Evolutionary conservation across 2,113 vertebrate genomes (phyloP).

Genomic region (Cebidichthys violaceus): DNA sequence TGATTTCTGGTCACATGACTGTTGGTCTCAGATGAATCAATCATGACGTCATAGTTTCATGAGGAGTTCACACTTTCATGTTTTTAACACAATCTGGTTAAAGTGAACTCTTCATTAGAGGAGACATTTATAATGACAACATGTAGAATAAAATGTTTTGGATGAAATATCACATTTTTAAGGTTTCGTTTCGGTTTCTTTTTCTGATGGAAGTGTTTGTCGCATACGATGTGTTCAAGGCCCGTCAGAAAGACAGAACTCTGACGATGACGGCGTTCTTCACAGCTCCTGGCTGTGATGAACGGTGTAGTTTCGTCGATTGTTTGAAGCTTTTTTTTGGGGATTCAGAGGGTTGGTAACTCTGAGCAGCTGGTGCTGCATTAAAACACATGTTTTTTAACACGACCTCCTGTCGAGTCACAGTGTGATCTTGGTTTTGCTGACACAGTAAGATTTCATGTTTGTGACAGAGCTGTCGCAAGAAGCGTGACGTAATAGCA

Average conservation of each 20-base stretch:
- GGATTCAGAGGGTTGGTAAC: too few relatives aligned
- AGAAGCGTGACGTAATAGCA: slow-evolving; percentile 23
- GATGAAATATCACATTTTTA: too few relatives aligned
- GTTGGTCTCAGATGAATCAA: neutral
- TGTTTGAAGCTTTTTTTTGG: too few relatives aligned
- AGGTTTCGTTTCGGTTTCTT: neutral
- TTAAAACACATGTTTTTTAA: too few relatives aligned
- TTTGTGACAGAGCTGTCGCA: slow-evolving; percentile 28
- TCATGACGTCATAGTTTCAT: neutral
- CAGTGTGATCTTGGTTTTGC: neutral
- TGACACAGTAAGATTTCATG: neutral
- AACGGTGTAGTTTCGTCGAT: too few relatives aligned
- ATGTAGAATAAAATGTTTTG: too few relatives aligned
- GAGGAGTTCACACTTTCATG: neutral
- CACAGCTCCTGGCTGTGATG: too few relatives aligned
- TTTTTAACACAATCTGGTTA: too few relatives aligned
- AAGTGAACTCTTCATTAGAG: too few relatives aligned
- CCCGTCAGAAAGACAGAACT: neutral
- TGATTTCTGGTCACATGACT: neutral
- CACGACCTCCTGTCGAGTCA: neutral
- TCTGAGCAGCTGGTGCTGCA: neutral
- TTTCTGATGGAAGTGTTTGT: too few relatives aligned
- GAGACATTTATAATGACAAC: too few relatives aligned
- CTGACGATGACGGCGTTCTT: neutral
- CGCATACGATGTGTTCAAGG: neutral